phyloP scores from a whole-genome alignment of 2,888 invertebrate species.

The Camptogramma bilineatum region DNA sequence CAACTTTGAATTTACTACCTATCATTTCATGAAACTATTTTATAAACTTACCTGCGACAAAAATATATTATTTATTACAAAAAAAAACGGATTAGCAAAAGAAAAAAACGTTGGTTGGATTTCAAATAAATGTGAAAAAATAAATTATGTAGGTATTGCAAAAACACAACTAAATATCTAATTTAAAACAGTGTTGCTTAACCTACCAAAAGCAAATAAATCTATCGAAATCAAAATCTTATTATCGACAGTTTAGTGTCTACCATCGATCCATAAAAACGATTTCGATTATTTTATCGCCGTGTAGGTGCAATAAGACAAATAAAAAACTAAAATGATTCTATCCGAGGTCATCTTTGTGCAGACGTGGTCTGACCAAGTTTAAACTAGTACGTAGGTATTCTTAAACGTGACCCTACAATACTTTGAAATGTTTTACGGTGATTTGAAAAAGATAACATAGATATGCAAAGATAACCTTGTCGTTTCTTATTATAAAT shows the following conservation, averaged over 20 bases:
- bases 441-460: background rate
- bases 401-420: slow-evolving; percentile 25
- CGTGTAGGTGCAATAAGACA: slow-evolving; percentile 60
- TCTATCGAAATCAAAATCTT: slow-evolving; percentile 13
- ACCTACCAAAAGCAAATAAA: slow-evolving; percentile 17
- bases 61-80: background rate
- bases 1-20: background rate
- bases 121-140: background rate
- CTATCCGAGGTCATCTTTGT: slow-evolving; percentile 67
- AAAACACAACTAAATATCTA: background rate
- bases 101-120: too few relatives aligned
- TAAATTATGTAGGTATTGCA: background rate
- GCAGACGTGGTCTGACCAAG: slow-evolving; percentile 43
- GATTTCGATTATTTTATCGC: slow-evolving; percentile 53
- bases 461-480: background rate
- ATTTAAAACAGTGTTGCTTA: background rate
- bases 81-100: background rate
- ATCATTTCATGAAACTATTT: background rate
- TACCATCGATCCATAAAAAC: slow-evolving; percentile 47
- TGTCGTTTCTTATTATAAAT: too few relatives aligned
- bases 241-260: slow-evolving; percentile 34
- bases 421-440: background rate
- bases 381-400: slow-evolving; percentile 32
- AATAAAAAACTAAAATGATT: slow-evolving; percentile 66
- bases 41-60: background rate